Conservation (phyloP, 2,113 vertebrate genomes). For the Semicossyphus pulcher region DNA sequence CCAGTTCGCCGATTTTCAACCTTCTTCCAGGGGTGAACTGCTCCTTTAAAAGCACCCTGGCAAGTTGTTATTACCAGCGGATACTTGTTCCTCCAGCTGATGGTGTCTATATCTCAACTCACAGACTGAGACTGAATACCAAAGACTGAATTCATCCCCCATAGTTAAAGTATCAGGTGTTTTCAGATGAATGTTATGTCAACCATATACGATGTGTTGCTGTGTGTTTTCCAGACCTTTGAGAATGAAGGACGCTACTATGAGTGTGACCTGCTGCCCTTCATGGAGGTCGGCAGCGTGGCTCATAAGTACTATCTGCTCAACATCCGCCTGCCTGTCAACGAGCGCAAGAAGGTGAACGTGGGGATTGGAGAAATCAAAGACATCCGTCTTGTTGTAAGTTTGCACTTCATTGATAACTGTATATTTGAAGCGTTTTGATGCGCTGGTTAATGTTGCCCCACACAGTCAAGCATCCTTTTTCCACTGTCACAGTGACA, state of each 20-base stretch:
- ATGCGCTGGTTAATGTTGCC: neutral
- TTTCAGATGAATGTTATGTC: neutral
- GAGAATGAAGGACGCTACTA: conserved; percentile 94
- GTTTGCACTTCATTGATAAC: conserved; percentile 8
- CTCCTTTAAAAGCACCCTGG: too few species aligned
- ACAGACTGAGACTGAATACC: neutral
- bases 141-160: neutral
- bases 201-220: neutral
- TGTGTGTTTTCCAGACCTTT: conserved; percentile 76
- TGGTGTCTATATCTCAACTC: too few species aligned
- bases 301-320: conserved; percentile 97
- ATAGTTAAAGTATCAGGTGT: neutral
- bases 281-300: conserved; percentile 96
- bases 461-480: neutral
- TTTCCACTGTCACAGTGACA: neutral
- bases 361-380: conserved; percentile 95
- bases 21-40: too few species aligned
- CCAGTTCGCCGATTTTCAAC: too few species aligned
- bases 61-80: too few species aligned
- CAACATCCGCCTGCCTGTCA: conserved; percentile 95
- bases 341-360: conserved; percentile 91
- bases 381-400: conserved; percentile 94
- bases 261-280: conserved; percentile 93
- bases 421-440: neutral
- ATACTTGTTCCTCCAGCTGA: too few species aligned